These are phyloP conservation scores for Sminthurinus aureus DNA, from an alignment of 2,888 invertebrate genomes.

Conservation along the genomic window DNA sequence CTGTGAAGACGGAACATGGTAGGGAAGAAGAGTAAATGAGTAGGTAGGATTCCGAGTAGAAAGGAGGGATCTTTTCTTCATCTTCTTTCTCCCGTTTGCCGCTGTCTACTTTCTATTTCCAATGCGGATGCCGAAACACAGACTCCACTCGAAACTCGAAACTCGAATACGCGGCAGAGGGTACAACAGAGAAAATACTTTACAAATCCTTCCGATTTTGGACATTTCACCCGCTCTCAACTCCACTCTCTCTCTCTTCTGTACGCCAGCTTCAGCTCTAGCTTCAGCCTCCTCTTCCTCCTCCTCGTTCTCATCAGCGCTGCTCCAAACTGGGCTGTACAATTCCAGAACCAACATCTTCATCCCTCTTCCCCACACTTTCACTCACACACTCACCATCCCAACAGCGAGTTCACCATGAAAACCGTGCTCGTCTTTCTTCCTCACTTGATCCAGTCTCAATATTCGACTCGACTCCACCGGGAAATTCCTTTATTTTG, in stretches of 20 bases:
- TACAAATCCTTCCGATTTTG: slow-evolving; percentile 20
- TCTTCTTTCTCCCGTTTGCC: background rate
- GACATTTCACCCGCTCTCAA: slow-evolving; percentile 23
- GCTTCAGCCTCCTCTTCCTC: background rate
- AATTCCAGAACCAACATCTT: background rate
- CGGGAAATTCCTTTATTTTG: background rate
- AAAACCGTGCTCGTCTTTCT: background rate
- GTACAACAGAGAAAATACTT: background rate
- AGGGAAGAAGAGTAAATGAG: slow-evolving; percentile 4
- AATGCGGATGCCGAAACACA: background rate
- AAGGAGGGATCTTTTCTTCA: background rate
- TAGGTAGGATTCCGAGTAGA: slow-evolving; percentile 1
- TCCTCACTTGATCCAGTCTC: no score
- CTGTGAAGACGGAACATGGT: background rate
- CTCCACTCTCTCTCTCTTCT: slow-evolving; percentile 26
- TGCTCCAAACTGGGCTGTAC: background rate
- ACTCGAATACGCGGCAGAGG: no score
- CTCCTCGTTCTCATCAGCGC: background rate
- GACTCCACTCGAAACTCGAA: no score
- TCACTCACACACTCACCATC: background rate
- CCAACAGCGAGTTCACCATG: background rate
- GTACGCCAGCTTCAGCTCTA: slow-evolving; percentile 11
- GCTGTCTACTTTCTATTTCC: no score
- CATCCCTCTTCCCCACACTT: background rate
- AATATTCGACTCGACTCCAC: background rate